Evolutionary conservation across 2,113 vertebrate genomes (phyloP).

Genomic region (Haemorhous mexicanus): DNA sequence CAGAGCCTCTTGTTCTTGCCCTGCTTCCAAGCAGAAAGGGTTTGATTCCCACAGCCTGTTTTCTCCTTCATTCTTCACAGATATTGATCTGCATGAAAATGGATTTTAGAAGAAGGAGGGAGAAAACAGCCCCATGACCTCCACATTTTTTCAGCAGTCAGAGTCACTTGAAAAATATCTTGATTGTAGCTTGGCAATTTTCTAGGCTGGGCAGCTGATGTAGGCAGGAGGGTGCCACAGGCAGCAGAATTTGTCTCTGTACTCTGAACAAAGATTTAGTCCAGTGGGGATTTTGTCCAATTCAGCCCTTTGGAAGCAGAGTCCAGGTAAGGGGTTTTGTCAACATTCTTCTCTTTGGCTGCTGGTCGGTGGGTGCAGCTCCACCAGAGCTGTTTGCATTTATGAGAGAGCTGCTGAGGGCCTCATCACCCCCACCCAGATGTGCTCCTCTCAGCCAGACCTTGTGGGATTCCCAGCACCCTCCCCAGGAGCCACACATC

Average conservation of each 20-base stretch:
- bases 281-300: neutral
- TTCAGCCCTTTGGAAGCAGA: neutral
- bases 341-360: rapidly evolving
- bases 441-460: neutral
- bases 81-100: neutral
- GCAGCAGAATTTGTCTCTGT: neutral
- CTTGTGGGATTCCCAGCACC: neutral
- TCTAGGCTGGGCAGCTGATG: neutral
- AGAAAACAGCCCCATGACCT: slow-evolving; percentile 22
- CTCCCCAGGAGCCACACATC: neutral
- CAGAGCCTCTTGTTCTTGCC: neutral
- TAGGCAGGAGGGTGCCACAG: neutral
- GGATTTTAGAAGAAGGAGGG: neutral
- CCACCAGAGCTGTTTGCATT: neutral
- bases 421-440: neutral
- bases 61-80: neutral
- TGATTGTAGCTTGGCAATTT: neutral
- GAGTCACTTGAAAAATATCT: slow-evolving; percentile 3
- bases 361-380: neutral
- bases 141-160: neutral
- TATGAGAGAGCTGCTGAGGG: neutral
- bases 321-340: neutral
- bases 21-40: neutral
- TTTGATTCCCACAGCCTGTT: neutral
- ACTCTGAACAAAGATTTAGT: neutral